Conservation (phyloP, 2,113 vertebrate species). For the Murina feae region DNA sequence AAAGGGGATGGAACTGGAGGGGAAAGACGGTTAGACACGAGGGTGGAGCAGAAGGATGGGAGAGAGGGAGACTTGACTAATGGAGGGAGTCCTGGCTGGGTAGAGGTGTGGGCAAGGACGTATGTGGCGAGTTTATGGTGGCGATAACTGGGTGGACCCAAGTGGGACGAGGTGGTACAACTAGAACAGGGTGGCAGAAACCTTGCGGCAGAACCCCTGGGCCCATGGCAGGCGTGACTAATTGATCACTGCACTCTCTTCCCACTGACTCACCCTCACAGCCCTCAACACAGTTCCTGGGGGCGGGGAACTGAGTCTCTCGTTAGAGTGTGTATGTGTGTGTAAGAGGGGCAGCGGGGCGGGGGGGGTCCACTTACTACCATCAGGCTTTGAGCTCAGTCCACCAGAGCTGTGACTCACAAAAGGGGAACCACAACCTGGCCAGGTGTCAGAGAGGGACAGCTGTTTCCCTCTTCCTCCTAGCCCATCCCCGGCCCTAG, state of each 20-base stretch:
- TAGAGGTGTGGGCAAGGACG: accelerated
- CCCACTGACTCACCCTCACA: not conserved
- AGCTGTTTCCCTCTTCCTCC: not conserved
- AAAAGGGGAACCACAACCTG: no score
- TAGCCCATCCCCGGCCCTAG: not conserved
- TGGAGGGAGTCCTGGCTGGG: not conserved
- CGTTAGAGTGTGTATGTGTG: not conserved
- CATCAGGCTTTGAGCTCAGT: not conserved
- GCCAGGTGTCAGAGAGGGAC: not conserved
- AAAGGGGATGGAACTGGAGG: no score
- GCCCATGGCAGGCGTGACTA: not conserved
- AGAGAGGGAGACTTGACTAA: not conserved
- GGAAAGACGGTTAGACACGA: no score
- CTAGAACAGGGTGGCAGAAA: not conserved
- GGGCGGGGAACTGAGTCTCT: not conserved
- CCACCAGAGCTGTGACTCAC: not conserved
- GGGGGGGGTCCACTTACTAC: not conserved
- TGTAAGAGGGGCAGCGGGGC: no score
- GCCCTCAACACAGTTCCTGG: not conserved
- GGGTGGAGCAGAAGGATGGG: not conserved
- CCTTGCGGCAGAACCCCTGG: not conserved
- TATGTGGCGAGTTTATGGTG: not conserved
- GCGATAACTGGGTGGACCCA: not conserved
- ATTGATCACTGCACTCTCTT: not conserved
- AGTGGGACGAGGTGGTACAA: not conserved